Percentiles rank a stretch among this genome's conserved stretches.
These are phyloP conservation scores for Myotis planiceps DNA, from an alignment of 2,797 vertebrate species.

Conservation along the genomic window DNA sequence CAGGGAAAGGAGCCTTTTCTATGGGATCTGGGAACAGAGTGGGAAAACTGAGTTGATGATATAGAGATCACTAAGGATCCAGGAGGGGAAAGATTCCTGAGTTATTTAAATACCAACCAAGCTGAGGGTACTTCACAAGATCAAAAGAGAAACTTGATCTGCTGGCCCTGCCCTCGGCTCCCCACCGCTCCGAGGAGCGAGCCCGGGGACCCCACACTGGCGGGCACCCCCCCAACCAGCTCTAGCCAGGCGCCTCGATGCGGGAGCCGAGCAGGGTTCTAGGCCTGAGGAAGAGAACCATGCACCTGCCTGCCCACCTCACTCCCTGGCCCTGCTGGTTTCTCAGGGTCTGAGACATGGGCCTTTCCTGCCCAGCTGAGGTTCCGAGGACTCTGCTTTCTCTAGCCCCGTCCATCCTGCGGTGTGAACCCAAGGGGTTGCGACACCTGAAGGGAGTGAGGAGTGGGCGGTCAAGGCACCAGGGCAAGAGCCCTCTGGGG, in stretches of 20 bases:
- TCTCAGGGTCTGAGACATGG: neutral
- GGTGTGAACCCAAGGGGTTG: neutral
- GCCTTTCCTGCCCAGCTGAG: neutral
- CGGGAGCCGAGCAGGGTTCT: neutral
- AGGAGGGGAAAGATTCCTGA: neutral
- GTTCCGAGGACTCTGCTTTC: neutral
- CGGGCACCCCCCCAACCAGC: too few species aligned
- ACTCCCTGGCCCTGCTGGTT: neutral
- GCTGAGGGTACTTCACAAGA: neutral
- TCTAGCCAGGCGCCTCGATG: too few species aligned
- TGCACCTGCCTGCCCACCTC: neutral
- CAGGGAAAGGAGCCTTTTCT: neutral
- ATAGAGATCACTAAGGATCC: neutral
- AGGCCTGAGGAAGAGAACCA: slow-evolving; percentile 20
- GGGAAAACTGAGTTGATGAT: neutral
- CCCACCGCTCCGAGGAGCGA: too few species aligned
- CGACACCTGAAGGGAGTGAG: neutral
- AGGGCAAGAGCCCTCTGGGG: slow-evolving; percentile 66
- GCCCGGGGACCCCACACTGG: too few species aligned
- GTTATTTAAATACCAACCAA: neutral
- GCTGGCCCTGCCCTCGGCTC: too few species aligned
- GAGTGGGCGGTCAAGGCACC: neutral
- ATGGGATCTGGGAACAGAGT: neutral
- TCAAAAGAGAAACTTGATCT: neutral
- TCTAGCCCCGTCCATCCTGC: neutral